Evolutionary conservation across 2,113 vertebrate species (phyloP), one percentile per base, ranked within the genome.

Genomic region (Ailuropoda melanoleuca): DNA sequence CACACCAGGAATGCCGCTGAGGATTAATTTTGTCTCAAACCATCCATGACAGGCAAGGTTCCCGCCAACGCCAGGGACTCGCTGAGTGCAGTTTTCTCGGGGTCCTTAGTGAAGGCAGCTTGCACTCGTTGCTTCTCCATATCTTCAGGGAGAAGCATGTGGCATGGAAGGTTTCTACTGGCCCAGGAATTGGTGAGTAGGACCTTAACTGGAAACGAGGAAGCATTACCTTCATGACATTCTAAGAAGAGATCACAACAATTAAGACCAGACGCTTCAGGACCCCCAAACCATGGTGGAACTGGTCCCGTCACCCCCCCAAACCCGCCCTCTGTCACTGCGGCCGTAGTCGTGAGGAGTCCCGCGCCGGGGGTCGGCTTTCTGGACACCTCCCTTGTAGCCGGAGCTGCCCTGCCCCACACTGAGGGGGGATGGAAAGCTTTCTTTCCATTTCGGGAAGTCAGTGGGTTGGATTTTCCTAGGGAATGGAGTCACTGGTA

Each of bases 331-430:
- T 39, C 53, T 14, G 23, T 46, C 26, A 6, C 31, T 5, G 4
- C 4, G 1, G 1, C 78, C 29, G 4, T 34, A 0, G 3, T 7
- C 0, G 4, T 2, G 26, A 81, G 66, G 24, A 9, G 3, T 43
- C 26, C 5, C 8, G 4, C 2, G 74, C 19, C 34, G 0, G 14
- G 34, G 2, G 31, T 24, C 14, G 0, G 23, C 18, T 56, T 48
- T 74, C 66, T 4, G 6, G 6, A 13, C 7, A 10, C 7, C 15
- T 39, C 18, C n/a, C n/a, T n/a, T 53, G 23, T 14, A 34, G 31
- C 1, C 1, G 4, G 34, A 15, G 29, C 66, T 70, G 75, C 21
- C 68, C 34, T 15, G 12, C 18, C 37, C 21, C 23, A 50, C 34
- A n/a, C 13, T 8, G 6, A 56, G 31, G 19, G 29, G 8, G 17